Conservation (phyloP, 2,888 invertebrate species). For the Prosapia bicincta region DNA sequence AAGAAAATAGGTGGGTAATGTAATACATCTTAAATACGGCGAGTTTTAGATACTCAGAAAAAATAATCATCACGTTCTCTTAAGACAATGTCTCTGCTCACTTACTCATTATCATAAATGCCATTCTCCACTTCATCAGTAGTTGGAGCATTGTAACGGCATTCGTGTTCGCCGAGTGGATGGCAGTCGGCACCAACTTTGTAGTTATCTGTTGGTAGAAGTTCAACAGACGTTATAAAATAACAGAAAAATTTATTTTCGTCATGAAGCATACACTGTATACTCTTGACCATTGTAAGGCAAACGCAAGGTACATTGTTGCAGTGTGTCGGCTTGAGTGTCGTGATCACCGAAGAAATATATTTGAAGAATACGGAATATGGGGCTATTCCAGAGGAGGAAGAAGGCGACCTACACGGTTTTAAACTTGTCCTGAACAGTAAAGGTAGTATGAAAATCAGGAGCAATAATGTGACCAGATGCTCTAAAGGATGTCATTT, state of each 20-base stretch:
- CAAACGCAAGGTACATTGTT: background rate
- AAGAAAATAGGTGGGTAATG: conserved; percentile 42
- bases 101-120: conserved; percentile 9
- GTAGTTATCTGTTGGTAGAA: conserved; percentile 1
- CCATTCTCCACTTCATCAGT: too few species aligned
- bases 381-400: conserved; percentile 26
- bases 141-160: conserved; percentile 25
- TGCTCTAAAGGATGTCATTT: conserved; percentile 33
- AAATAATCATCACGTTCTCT: conserved; percentile 31
- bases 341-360: conserved; percentile 32
- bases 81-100: conserved; percentile 35
- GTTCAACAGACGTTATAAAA: conserved; percentile 3
- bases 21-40: conserved; percentile 39
- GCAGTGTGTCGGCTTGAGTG: conserved; percentile 19
- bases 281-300: conserved; percentile 1
- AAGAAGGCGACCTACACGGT: conserved; percentile 31
- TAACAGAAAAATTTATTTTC: conserved; percentile 22
- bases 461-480: background rate
- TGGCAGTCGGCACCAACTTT: conserved; percentile 22
- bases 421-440: conserved; percentile 37
- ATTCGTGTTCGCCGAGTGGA: conserved; percentile 17
- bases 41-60: conserved; percentile 29
- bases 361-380: conserved; percentile 38
- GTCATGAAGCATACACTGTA: conserved; percentile 26
- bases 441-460: conserved; percentile 32